Base-by-base conservation (phyloP, 2,797 vertebrate genomes). In the Clarias laeviceps region DNA sequence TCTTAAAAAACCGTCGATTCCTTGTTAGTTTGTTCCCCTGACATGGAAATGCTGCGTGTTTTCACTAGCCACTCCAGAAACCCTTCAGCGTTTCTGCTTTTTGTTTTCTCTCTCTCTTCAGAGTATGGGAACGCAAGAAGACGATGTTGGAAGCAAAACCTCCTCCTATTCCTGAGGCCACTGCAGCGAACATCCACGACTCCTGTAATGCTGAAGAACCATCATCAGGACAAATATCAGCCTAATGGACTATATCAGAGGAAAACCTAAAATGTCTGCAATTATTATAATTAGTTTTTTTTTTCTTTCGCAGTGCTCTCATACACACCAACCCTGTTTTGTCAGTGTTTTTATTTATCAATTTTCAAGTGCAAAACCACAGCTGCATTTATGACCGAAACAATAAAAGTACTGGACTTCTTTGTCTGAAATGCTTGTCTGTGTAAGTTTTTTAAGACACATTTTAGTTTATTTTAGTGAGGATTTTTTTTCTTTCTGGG, bases 91-190 rank as follows among this genome's bases (percentile, higher is more conserved):
- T 29, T 76, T 57, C 4, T 12, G 8, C 12, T 34, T 64, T 27
- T 78, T 29, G 24, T 76, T 59, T 57, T 90, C 92, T 64, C 84
- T 3, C 84, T 3, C 90, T 54, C 87, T 92, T 76, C 94, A 99
- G 98, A 99, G 98, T 94, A 98, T 99, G 98, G 98, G 98, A 91
- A 97, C 97, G 86, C 97, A 98, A 95, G 98, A 99, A 92, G 98
- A 99, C 74, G 98, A 99, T 90, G 98, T 99, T 89, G 98, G 98
- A 95, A 99, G 97, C 96, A 99, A 99, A 96, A 98, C 98, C 69
- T 99, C 98, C 90, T 99, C 98, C 94, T 99, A 99, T 93, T 99
- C 98, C 91, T 99, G 98, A 99, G 96, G 90, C 89, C 86, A 80
- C 89, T 84, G 87, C 90, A 91, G 65, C 90, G 87, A 90, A 90